Percentiles rank a stretch among this genome's conserved stretches.
phyloP scores from a whole-genome alignment of 2,797 vertebrate species.

The Epinephelus malabaricus region DNA sequence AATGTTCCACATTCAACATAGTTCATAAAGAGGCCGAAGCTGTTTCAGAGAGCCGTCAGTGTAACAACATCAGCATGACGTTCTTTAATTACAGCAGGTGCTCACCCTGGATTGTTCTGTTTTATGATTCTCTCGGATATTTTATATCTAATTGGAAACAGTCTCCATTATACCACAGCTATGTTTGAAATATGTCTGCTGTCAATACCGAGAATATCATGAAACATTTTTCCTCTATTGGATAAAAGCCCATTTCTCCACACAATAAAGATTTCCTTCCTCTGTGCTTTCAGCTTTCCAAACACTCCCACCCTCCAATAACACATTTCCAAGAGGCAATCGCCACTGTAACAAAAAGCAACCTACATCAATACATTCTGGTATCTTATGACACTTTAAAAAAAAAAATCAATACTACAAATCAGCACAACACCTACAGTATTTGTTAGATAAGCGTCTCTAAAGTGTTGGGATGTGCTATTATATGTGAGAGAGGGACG shows the following conservation, averaged over 20 bases:
- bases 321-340: neutral
- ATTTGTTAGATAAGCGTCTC: constrained; percentile 41
- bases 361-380: neutral
- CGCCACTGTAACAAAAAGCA: constrained; percentile 14
- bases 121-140: constrained; percentile 16
- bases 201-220: neutral
- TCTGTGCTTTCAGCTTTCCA: neutral
- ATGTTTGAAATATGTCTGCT: neutral
- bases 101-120: constrained; percentile 13
- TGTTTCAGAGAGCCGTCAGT: constrained; percentile 28
- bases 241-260: constrained; percentile 11
- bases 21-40: constrained; percentile 18
- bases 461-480: constrained; percentile 30
- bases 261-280: neutral
- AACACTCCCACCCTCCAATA: neutral
- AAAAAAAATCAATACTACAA: constrained; percentile 43
- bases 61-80: constrained; percentile 11
- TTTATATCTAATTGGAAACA: constrained; percentile 1
- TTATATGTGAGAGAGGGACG: constrained; percentile 35
- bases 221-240: neutral
- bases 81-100: constrained; percentile 38
- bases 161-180: neutral
- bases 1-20: constrained; percentile 23
- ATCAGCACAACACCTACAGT: constrained; percentile 12
- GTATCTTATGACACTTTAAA: constrained; percentile 20